Evolutionary conservation across 2,888 invertebrate species (phyloP), one percentile per base, ranked within the genome.

Genomic region (Ditylenchus weischeri): DNA sequence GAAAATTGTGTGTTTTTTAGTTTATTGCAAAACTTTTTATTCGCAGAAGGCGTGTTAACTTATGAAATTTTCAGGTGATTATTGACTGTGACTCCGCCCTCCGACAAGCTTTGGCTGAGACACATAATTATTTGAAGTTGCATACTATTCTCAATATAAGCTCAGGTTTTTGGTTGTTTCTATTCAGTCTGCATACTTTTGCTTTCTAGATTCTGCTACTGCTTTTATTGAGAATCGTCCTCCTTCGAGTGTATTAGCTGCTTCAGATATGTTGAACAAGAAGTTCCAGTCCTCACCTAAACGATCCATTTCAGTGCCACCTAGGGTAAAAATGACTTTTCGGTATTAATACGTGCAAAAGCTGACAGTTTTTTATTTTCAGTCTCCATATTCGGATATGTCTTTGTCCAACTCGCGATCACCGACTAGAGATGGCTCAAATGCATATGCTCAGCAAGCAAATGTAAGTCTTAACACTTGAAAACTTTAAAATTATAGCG

Each of bases 81-180:
- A 71, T 80, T 57, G 57, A 70, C 0, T 72, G 68, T 61, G 80
- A 80, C 64, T 69, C 74, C 11, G 78, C 78, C 50, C 67, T 80
- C 10, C 75, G 80, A 19, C 73, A 73, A 19, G 80, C 80, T 8
- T 64, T 80, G 29, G 66, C 72, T 59, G 71, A 72, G 36, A 69
- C 73, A 48, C 75, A 77, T 51, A 72, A 72, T 66, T 79, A 79
- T 58, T 73, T 80, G 60, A 80, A 81, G 69, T 50, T 54, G 54
- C 54, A 54, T 29, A 54, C 54, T 11, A 54, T 54, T 54, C 29
- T 54, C 11, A 21, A 23, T 54, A 21, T 29, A 23, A 21, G n/a
- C 54, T 54, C 54, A 54, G 43, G 43, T 43, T 43, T 43, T 43
- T 8, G 43, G 43, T 43, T 10, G 15, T 43, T 43, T 13, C 1